Percentiles rank a stretch among this genome's conserved stretches.
These are phyloP conservation scores for Agrilus biguttatus DNA, from an alignment of 2,888 invertebrate species.

Conservation along the genomic window DNA sequence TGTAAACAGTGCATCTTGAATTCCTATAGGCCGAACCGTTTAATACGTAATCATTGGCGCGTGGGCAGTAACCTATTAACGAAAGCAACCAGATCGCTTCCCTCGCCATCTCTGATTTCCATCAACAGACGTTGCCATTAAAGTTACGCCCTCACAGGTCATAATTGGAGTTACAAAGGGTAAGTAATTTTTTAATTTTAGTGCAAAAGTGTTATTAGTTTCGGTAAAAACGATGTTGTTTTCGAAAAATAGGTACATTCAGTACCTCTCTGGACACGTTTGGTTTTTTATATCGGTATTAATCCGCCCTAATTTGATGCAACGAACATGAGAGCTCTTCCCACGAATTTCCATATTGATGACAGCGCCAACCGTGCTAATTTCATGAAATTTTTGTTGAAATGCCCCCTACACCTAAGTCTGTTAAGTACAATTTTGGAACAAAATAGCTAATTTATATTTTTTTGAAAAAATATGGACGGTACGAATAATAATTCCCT, in stretches of 20 bases:
- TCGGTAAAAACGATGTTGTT: too few relatives aligned
- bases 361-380: constrained; percentile 56
- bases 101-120: constrained; percentile 35
- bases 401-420: constrained; percentile 45
- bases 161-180: constrained; percentile 34
- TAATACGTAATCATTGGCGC: too few relatives aligned
- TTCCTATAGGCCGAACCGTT: too few relatives aligned
- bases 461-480: constrained; percentile 2
- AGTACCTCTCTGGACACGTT: too few relatives aligned
- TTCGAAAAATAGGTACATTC: too few relatives aligned
- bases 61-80: not conserved
- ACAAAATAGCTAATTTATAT: constrained; percentile 20
- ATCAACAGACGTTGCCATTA: constrained; percentile 30
- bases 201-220: not conserved
- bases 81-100: constrained; percentile 21
- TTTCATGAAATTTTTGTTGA: constrained; percentile 49
- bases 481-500: constrained; percentile 2
- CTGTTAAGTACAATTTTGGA: constrained; percentile 33
- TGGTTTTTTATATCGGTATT: too few relatives aligned
- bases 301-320: too few relatives aligned
- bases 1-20: too few relatives aligned
- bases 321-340: constrained; percentile 16
- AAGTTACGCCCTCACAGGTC: constrained; percentile 45
- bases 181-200: constrained; percentile 14
- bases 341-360: constrained; percentile 39